Percentiles rank a stretch among this genome's conserved stretches.
Evolutionary conservation across 2,888 invertebrate species (phyloP).

Genomic region (Ennomos quercinarius): DNA sequence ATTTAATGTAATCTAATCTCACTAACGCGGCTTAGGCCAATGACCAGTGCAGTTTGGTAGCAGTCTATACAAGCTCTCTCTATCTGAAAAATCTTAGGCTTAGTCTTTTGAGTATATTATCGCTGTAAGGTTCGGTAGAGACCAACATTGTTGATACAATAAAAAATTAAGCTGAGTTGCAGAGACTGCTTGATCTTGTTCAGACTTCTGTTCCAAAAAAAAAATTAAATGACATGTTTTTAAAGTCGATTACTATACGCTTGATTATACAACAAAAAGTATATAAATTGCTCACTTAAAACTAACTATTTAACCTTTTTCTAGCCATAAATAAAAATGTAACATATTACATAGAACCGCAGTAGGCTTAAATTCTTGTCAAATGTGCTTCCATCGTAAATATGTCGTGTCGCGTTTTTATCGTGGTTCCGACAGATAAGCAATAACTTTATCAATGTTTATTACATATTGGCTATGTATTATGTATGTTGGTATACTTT

Average conservation of each 20-base stretch:
- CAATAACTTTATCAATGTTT: constrained; percentile 48
- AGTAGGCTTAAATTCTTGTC: constrained; percentile 27
- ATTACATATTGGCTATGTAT: constrained; percentile 34
- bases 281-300: constrained; percentile 26
- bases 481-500: constrained; percentile 34
- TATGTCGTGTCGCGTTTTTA: constrained; percentile 33
- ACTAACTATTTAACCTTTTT: constrained; percentile 22
- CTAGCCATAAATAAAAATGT: constrained; percentile 20
- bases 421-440: constrained; percentile 30
- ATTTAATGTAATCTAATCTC: too few species aligned
- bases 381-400: constrained; percentile 23
- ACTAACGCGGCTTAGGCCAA: too few species aligned
- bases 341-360: constrained; percentile 13
- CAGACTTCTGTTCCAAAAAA: too few species aligned
- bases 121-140: too few species aligned
- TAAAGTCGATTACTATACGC: background rate
- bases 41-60: too few species aligned
- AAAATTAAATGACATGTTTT: too few species aligned
- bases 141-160: too few species aligned
- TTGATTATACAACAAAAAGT: constrained; percentile 15
- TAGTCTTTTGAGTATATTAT: too few species aligned
- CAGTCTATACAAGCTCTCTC: too few species aligned
- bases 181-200: too few species aligned
- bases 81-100: too few species aligned
- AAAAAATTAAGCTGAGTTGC: too few species aligned